Base-by-base conservation (phyloP, 2,888 invertebrate genomes). In the Dryomyza anilis region DNA sequence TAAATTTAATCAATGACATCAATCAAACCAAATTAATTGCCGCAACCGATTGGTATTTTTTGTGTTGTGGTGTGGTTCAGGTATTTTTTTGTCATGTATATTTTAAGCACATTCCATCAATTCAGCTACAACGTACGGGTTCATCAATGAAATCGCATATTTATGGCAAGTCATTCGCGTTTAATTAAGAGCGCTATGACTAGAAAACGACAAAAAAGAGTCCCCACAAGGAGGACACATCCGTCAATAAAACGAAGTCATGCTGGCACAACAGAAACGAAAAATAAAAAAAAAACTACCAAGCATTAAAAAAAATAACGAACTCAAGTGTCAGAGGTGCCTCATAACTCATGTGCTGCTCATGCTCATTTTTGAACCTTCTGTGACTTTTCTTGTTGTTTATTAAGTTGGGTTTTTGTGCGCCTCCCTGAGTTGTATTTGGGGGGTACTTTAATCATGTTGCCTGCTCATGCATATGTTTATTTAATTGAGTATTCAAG, bases 101-200 rank as follows among this genome's bases (percentile, higher is more conserved):
- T 50, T 50, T 7, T 1, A 50, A 50, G 23, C n/a, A 19, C 27
- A 27, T 23, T 50, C 25, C 7, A 23, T 27, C 3, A 7, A 29
- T 16, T 55, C 29, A 29, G 30, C n/a, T 55, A 25, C 12, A 55
- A 16, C 29, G 8, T 33, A 2, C 16, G 25, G 30, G 7, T 16
- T 29, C 55, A 6, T 30, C 55, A 74, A 75, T 74, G 76, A 75
- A 76, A 76, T 75, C 73, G 74, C 76, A 60, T 45, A 48, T 48
- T 76, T 76, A 76, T 77, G 77, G 76, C 76, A 72, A 74, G 72
- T 77, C 77, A 77, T 77, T 77, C 78, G 75, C 71, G 75, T 77
- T 78, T 78, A 77, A 77, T 77, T 77, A 77, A 78, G 76, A 75
- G 71, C 72, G 70, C 73, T 71, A 67, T 73, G 74, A 4, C 14